Base-by-base conservation (phyloP, 2,797 vertebrate species). In the Pogoniulus pusillus region DNA sequence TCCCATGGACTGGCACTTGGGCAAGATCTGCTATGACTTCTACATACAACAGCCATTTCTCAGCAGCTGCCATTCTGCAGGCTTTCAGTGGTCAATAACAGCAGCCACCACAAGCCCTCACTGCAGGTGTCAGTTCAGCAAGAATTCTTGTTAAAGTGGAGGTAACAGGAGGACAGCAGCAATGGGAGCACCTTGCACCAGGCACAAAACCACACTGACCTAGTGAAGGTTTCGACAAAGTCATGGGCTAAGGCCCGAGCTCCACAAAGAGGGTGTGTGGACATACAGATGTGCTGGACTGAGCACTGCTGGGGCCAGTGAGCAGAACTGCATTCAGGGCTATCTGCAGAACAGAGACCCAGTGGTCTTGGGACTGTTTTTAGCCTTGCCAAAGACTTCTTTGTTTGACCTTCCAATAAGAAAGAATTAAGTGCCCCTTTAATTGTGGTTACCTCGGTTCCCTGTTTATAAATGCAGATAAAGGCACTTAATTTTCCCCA, bases 251-350 rank as follows among this genome's bases (percentile, higher is more conserved):
- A 84, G 81, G 60, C 81, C 49, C 53, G 81, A 43, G 71, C 68
- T 65, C 64, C 16, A 32, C 1, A 0, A 17, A 41, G 39, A 30
- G 3, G 47, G 26, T 63, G 86, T 0, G 0, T 5, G 29, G 71
- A 51, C 2, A 1, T 12, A 41, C 0, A 24, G 51, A 72, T 53
- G 15, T 32, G 29, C 71, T 71, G 68, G 27, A 30, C 53, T 4
- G 4, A 62, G 35, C 32, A 19, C 54, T 64, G 49, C 12, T 71
- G 77, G 45, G 70, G 24, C 51, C 5, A 1, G 27, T 17, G n/a
- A 65, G 35, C 43, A 76, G 78, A 70, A 70, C 30, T 3, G 1
- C 16, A 23, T 39, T 39, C 47, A 63, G 59, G 78, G 49, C 15
- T 4, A 3, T 10, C 64, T 87, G 41, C 62, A 89, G 60, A 90